These are phyloP conservation scores for Drosophila repleta DNA, from an alignment of 1,140 invertebrate species.

Conservation along the genomic window DNA sequence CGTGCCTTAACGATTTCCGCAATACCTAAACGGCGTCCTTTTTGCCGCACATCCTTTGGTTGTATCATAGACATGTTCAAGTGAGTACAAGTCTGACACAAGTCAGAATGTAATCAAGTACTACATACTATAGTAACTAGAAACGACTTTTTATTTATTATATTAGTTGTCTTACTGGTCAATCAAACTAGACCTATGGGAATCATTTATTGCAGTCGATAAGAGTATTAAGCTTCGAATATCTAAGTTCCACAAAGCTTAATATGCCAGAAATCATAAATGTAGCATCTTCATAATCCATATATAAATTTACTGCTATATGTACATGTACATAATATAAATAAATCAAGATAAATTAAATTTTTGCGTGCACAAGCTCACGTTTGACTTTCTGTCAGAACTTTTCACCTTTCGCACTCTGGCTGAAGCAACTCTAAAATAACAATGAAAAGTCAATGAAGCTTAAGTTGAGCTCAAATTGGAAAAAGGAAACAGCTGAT, in stretches of 20 bases:
- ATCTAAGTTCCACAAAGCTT: no score
- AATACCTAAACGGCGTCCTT: neutral
- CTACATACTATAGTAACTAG: no score
- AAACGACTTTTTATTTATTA: no score
- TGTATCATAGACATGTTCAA: no score
- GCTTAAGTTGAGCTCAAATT: slow-evolving; percentile 43
- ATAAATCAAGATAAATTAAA: neutral
- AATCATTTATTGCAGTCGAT: no score
- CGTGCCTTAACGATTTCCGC: slow-evolving; percentile 1
- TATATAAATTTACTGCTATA: neutral
- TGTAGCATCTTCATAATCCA: no score
- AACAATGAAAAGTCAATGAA: slow-evolving; percentile 67
- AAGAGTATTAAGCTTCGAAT: no score
- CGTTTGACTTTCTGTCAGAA: neutral
- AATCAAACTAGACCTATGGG: no score
- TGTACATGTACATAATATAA: neutral
- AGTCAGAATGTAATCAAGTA: no score
- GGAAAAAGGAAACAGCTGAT: slow-evolving; percentile 47
- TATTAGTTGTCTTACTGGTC: no score
- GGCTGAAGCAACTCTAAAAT: slow-evolving; percentile 4
- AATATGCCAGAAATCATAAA: no score
- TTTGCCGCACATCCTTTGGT: neutral
- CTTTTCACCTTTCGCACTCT: neutral
- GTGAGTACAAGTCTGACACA: no score
- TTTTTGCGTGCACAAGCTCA: neutral